Base-by-base conservation (phyloP, 64 coral and sea anemone species). In the Trachythela sp. region DNA sequence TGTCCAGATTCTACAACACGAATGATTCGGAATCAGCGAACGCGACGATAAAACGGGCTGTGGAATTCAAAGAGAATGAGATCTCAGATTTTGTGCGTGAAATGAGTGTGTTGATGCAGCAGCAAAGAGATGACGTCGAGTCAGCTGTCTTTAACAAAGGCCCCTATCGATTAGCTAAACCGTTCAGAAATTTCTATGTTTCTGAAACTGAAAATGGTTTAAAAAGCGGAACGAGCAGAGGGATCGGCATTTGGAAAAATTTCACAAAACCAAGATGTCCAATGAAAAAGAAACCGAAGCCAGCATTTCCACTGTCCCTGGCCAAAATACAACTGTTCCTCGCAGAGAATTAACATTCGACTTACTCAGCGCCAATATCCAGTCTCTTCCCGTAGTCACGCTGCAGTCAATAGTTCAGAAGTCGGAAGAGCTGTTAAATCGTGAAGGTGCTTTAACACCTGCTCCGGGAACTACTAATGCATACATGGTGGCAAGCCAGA, bases 61-160 rank as follows among this genome's bases (percentile, higher is more conserved):
- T 72, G n/a, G 11, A 26, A 72, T 72, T 72, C 29, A 72, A 72
- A 72, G 68, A 72, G 29, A 72, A 72, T 72, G 68, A 72, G 29
- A 72, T 35, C 11, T 72, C 68, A 22, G 68, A 72, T 72, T 72
- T 72, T 26, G 68, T 35, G 15, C 68, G 33, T 72, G 68, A 72
- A 72, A 72, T 72, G 68, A 72, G 2, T 72, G 68, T 72, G 11
- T 72, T 72, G 68, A 31, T 72, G 68, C 68, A 72, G 26, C 68
- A 72, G 68, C 68, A 72, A 72, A 72, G 29, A 35, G 33, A 72
- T 72, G 68, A 72, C 29, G 68, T 72, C 24, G 68, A 72, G 68
- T 14, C 68, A 26, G 68, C 68, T 72, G 33, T 72, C 68, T 72
- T 72, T 35, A 72, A 35, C 68, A 72, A 72, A 35, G 68, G 68